Base-by-base conservation (phyloP, 2,888 invertebrate genomes). In the Tetanocera ferruginea region DNA sequence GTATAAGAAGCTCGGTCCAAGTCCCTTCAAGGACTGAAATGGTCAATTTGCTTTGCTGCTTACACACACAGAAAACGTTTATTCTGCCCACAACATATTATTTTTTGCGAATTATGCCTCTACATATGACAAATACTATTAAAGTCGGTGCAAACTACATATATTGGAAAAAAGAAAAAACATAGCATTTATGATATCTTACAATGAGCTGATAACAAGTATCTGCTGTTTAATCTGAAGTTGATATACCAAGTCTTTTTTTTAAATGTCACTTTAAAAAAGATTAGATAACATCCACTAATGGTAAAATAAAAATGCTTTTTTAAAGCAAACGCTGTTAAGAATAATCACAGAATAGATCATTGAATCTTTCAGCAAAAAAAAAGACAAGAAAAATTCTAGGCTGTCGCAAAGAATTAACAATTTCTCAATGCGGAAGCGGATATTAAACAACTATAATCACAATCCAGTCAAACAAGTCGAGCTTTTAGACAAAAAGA, bases 381-480 rank as follows among this genome's bases (percentile, higher is more conserved):
- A 66, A 57, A 67, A 37, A 43, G 43, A 2, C 43, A 43, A 43
- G 43, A 43, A 43, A 43, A 43, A 43, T 43, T 43, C 43, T 43
- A 43, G 43, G 43, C 43, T 43, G 43, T 43, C 28, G 62, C 34
- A 55, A 55, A 69, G 51, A 51, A 69, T 69, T 25, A 69, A 77
- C 76, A 79, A 74, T 80, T 79, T 81, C 80, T 85, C 87, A 87
- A 87, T 87, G 87, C 87, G 87, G 87, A 87, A 87, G 87, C 87
- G 87, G 87, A 87, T 87, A 87, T 87, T 85, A 83, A 86, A 85
- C 81, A 81, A 85, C 80, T 86, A 87, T 86, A 87, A 87, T 86
- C 84, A 84, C 84, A 87, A 87, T 86, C 87, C 86, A 87, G 87
- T 86, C 85, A 86, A 83, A 84, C 85, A 83, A 84, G 84, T 85